Base-by-base conservation (phyloP, 1,140 invertebrate genomes). In the Phocides pigmalion region DNA sequence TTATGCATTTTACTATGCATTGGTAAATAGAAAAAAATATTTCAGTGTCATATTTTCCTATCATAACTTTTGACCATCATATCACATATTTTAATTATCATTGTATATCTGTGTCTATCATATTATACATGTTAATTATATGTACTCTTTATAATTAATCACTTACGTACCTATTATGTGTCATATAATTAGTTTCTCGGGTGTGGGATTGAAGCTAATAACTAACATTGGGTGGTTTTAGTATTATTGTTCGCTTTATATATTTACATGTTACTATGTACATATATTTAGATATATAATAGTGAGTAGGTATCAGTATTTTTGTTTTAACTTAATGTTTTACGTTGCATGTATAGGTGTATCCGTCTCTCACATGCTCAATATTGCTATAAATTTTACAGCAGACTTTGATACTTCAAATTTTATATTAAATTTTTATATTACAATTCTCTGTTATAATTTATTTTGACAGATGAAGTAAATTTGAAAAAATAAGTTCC, bases 191-290 rank as follows among this genome's bases (percentile, higher is more conserved):
- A 1, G 12, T 6, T 16, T 42, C 14, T 42, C 14, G 16, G 16
- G 39, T 12, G 14, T 15, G 39, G 39, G 16, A 42, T 42, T 5
- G 12, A 14, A 42, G 39, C 39, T 8, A 42, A 42, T 17, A 42
- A 14, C 39, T 42, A 42, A 42, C 16, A 8, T 42, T 6, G n/a
- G 12, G 39, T 42, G 39, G 39, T 42, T 42, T 42, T 16, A 42
- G 16, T 16, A 16, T 42, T 42, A 42, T 42, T 15, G 6, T 16
- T 6, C 14, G 16, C 6, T 8, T 5, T 41, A 41, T 42, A 16
- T 42, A 15, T 8, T 42, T 42, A 42, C 39, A 11, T 47, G 46
- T 47, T 47, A 20, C n/a, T 47, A 47, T 47, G 44, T 47, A 47
- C 12, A 47, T 47, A 47, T 44, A 12, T 12, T 49, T 11, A 47